These are phyloP conservation scores for Ennomos fuscantarius DNA, from an alignment of 2,888 invertebrate species.

Conservation along the genomic window DNA sequence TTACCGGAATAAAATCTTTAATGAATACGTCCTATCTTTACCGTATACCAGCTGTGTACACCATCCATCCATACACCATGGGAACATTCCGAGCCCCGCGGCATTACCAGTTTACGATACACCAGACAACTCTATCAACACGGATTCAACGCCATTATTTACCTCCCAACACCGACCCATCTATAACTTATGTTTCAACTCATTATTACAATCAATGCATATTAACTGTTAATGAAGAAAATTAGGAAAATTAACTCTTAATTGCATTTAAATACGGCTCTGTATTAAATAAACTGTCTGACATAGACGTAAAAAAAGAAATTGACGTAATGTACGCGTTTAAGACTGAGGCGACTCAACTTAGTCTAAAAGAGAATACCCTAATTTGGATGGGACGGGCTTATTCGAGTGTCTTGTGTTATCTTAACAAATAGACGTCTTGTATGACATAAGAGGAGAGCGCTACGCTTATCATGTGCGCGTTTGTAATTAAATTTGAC, in stretches of 20 bases:
- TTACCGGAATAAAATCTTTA: conserved; percentile 5
- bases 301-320: background rate
- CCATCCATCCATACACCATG: background rate
- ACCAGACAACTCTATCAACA: conserved; percentile 33
- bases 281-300: background rate
- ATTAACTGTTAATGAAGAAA: conserved; percentile 10
- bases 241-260: conserved; percentile 5
- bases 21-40: conserved; percentile 18
- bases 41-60: conserved; percentile 1
- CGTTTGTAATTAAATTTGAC: too few relatives aligned
- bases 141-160: conserved; percentile 29
- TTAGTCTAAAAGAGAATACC: too few relatives aligned
- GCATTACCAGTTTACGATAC: conserved; percentile 10
- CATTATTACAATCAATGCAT: conserved; percentile 18
- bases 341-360: too few relatives aligned
- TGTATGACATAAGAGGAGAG: too few relatives aligned
- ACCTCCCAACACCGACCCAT: conserved; percentile 7
- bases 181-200: conserved; percentile 20
- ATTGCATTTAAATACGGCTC: background rate
- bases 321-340: background rate
- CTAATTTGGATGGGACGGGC: too few relatives aligned
- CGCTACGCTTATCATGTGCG: too few relatives aligned
- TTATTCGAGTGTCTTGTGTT: too few relatives aligned
- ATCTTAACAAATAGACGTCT: too few relatives aligned
- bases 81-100: conserved; percentile 19